These are phyloP conservation scores for Escarpia spicata DNA, from an alignment of 2,888 invertebrate species.

Conservation along the genomic window DNA sequence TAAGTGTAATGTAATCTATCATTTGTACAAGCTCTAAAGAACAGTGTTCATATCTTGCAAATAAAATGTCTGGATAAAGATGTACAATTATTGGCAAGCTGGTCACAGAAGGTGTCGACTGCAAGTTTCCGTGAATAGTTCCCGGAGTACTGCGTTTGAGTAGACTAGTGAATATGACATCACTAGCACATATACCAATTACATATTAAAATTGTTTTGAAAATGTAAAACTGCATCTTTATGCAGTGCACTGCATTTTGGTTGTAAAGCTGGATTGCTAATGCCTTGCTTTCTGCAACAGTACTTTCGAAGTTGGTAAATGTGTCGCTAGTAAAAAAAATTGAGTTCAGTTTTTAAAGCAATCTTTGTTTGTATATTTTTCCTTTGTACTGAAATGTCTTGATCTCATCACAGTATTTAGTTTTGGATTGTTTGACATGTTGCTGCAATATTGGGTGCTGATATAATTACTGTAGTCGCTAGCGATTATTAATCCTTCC, in stretches of 20 bases:
- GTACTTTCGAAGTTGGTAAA: background rate
- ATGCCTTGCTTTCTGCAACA: slow-evolving; percentile 1
- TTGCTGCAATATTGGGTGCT: background rate
- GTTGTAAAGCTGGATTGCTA: background rate
- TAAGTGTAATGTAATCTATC: background rate
- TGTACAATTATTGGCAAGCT: background rate
- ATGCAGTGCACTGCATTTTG: background rate
- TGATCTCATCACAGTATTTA: background rate
- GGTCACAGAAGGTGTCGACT: background rate
- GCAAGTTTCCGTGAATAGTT: background rate
- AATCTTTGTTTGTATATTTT: background rate
- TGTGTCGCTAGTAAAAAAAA: background rate
- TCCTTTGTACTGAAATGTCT: background rate
- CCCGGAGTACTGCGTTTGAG: background rate
- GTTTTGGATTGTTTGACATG: background rate
- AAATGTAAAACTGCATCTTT: background rate
- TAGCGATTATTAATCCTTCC: background rate
- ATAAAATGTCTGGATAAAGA: background rate
- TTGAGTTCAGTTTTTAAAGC: background rate
- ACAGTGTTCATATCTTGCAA: background rate
- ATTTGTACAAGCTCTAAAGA: background rate
- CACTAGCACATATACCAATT: background rate
- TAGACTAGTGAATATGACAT: background rate
- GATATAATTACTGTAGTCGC: background rate
- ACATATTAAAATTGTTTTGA: background rate